Percentiles rank a stretch among this genome's conserved stretches.
Evolutionary conservation across 2,888 invertebrate species (phyloP).

Genomic region (Eristalis arbustorum): DNA sequence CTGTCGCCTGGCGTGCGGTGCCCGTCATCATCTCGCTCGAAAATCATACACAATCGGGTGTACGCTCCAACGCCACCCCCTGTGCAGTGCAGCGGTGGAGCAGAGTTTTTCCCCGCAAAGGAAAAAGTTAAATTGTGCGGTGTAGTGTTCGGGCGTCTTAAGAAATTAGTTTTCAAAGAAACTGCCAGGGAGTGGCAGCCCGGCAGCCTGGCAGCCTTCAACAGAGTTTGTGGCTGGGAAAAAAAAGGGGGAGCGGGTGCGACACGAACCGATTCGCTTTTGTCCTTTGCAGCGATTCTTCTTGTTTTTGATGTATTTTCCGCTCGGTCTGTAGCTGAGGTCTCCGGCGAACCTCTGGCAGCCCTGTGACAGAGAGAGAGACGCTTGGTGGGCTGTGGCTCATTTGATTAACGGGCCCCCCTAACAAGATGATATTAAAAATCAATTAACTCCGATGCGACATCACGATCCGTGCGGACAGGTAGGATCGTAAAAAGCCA

Average conservation of each 20-base stretch:
- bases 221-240: constrained; percentile 42
- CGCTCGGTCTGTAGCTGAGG: neutral
- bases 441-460: constrained; percentile 50
- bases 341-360: neutral
- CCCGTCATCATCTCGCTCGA: constrained; percentile 42
- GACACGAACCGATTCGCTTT: constrained; percentile 11
- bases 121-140: constrained; percentile 73
- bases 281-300: constrained; percentile 36
- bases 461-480: constrained; percentile 44
- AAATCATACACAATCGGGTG: constrained; percentile 39
- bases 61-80: neutral
- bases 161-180: constrained; percentile 72
- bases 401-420: constrained; percentile 31
- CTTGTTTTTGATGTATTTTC: constrained; percentile 25
- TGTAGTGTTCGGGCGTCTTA: constrained; percentile 72
- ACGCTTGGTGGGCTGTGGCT: neutral
- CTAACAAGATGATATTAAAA: constrained; percentile 57
- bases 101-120: constrained; percentile 50
- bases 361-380: neutral
- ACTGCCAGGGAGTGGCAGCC: constrained; percentile 37
- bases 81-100: neutral
- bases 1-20: constrained; percentile 26
- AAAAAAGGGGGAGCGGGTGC: neutral
- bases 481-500: constrained; percentile 43
- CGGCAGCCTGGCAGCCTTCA: constrained; percentile 47